A percentile compares a stretch with the other conserved stretches of the same genome.
These are phyloP conservation scores for Grus americana DNA, from an alignment of 2,113 vertebrate species.

Conservation along the genomic window DNA sequence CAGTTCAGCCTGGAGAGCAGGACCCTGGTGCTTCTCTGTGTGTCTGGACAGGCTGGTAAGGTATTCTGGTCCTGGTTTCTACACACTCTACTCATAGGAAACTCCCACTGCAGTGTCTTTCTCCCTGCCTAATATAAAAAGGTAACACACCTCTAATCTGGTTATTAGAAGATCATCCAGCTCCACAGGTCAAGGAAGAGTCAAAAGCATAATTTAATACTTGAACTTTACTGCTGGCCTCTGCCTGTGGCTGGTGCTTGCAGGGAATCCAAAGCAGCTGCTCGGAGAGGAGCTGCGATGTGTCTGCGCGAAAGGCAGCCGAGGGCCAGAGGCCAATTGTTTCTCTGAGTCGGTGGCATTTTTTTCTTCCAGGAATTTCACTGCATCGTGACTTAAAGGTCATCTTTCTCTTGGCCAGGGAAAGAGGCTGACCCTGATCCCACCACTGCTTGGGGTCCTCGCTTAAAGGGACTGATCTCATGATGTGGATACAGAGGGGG, in stretches of 20 bases:
- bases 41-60: neutral
- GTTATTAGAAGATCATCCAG: neutral
- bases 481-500: neutral
- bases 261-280: conserved; percentile 19
- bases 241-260: neutral
- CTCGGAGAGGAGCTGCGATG: neutral
- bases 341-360: neutral
- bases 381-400: neutral
- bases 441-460: neutral
- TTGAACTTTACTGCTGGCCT: neutral
- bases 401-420: neutral
- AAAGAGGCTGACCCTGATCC: neutral
- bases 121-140: neutral
- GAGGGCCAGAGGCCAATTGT: neutral
- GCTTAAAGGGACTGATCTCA: neutral
- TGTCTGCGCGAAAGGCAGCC: neutral
- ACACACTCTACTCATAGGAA: neutral
- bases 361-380: conserved; percentile 22
- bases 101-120: neutral
- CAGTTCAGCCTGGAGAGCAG: neutral
- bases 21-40: neutral
- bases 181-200: neutral
- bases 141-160: neutral
- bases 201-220: conserved; percentile 13
- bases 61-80: neutral